A percentile compares a stretch with the other conserved stretches of the same genome.
Conservation (phyloP, 2,888 invertebrate species). For the Melieria crassipennis region DNA sequence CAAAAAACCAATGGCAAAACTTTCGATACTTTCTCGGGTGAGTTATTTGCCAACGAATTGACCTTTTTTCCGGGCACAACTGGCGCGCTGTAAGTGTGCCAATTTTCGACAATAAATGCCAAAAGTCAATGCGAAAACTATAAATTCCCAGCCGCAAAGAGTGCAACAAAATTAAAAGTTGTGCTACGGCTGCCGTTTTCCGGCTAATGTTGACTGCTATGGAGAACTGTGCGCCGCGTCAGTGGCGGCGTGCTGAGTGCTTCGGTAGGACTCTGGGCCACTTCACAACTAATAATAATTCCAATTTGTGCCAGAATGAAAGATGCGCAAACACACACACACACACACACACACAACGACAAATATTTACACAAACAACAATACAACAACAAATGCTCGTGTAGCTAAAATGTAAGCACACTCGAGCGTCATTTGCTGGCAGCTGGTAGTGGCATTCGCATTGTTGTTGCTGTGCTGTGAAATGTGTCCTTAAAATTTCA, state of each 20-base stretch:
- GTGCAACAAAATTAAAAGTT: too few relatives aligned
- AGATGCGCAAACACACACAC: conserved; percentile 3
- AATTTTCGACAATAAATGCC: too few relatives aligned
- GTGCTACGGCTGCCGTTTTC: too few relatives aligned
- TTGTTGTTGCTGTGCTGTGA: conserved; percentile 8
- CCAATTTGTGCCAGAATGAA: conserved; percentile 24
- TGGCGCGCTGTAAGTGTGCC: too few relatives aligned
- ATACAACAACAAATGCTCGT: background rate
- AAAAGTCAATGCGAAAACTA: too few relatives aligned
- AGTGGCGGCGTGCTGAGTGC: background rate
- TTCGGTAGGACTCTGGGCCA: background rate
- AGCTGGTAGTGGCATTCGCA: conserved; percentile 8
- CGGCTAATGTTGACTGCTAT: too few relatives aligned
- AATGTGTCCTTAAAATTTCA: conserved; percentile 33
- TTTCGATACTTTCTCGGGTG: too few relatives aligned
- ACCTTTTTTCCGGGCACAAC: too few relatives aligned
- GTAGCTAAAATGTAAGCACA: conserved; percentile 18
- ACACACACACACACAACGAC: background rate
- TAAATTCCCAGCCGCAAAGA: too few relatives aligned
- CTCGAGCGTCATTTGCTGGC: conserved; percentile 10
- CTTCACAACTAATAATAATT: conserved; percentile 30
- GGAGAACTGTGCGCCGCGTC: too few relatives aligned
- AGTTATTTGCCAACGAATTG: too few relatives aligned
- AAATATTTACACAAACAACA: conserved; percentile 3
- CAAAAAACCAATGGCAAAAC: too few relatives aligned